Evolutionary conservation across 2,113 vertebrate genomes (phyloP).

Genomic region (Notechis scutatus): DNA sequence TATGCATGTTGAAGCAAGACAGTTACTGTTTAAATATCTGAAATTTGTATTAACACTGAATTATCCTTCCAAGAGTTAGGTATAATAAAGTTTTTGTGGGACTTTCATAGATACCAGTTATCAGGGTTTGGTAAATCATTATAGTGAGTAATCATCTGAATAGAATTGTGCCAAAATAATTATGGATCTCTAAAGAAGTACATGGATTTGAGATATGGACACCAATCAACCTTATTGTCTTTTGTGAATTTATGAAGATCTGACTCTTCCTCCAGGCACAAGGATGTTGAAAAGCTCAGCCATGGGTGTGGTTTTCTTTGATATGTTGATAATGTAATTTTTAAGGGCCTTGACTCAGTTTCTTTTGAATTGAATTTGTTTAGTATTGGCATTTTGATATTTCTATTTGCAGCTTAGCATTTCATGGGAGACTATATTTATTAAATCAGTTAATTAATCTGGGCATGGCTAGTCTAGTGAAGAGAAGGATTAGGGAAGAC

Average conservation of each 20-base stretch:
- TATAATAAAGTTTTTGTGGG: slow-evolving; percentile 25
- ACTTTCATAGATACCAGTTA: background rate
- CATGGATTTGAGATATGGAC: background rate
- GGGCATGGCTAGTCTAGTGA: too few relatives aligned
- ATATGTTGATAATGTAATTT: background rate
- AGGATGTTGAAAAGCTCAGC: background rate
- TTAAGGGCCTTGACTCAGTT: background rate
- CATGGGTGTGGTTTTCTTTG: background rate
- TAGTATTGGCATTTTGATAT: background rate
- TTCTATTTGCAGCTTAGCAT: background rate
- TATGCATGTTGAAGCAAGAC: slow-evolving; percentile 39
- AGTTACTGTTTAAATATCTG: slow-evolving; percentile 25
- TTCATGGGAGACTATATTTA: background rate
- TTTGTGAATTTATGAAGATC: background rate
- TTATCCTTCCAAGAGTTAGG: slow-evolving; percentile 52
- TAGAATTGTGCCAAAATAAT: background rate
- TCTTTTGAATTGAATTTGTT: background rate
- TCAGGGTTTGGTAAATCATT: slow-evolving; percentile 25
- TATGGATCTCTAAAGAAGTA: background rate
- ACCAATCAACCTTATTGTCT: background rate
- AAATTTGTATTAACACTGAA: slow-evolving; percentile 31
- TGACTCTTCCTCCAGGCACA: background rate
- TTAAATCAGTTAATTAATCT: background rate
- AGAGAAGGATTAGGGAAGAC: too few relatives aligned
- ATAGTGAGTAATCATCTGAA: background rate